Evolutionary conservation across 2,888 invertebrate species (phyloP).

Genomic region (Cephus spinipes): DNA sequence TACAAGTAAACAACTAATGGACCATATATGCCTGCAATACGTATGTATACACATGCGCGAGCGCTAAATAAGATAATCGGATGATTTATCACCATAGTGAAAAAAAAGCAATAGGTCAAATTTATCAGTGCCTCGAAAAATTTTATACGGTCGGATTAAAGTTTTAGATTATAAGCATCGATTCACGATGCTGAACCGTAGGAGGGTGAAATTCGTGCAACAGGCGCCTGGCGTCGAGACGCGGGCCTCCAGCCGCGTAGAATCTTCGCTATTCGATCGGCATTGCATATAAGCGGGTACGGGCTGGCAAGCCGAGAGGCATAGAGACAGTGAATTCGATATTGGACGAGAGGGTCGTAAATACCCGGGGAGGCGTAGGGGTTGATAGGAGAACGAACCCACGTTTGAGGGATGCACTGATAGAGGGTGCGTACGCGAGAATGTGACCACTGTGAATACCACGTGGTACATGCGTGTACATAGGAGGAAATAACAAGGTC

Average conservation of each 20-base stretch:
- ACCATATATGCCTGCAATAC: neutral
- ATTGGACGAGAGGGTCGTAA: neutral
- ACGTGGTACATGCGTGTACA: slow-evolving; percentile 20
- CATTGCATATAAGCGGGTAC: slow-evolving; percentile 27
- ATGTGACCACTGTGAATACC: neutral
- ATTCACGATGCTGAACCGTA: neutral
- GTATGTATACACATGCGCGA: neutral
- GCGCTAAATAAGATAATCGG: neutral
- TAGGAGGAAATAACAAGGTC: slow-evolving; percentile 50
- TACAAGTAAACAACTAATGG: neutral
- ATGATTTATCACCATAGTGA: neutral
- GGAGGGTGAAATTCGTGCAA: slow-evolving; percentile 33
- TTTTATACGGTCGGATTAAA: neutral
- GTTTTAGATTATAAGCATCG: neutral
- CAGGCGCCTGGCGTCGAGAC: slow-evolving; percentile 39
- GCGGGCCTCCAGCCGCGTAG: slow-evolving; percentile 52
- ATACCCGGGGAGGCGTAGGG: neutral
- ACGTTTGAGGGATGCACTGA: neutral
- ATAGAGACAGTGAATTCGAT: neutral
- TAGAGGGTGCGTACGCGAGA: neutral
- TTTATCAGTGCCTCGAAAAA: neutral
- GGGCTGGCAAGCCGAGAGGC: neutral
- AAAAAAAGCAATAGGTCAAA: neutral
- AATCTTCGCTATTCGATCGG: slow-evolving; percentile 63
- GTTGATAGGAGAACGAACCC: neutral